phyloP scores from a whole-genome alignment of 2,797 vertebrate genomes.

The Hirundo rustica region DNA sequence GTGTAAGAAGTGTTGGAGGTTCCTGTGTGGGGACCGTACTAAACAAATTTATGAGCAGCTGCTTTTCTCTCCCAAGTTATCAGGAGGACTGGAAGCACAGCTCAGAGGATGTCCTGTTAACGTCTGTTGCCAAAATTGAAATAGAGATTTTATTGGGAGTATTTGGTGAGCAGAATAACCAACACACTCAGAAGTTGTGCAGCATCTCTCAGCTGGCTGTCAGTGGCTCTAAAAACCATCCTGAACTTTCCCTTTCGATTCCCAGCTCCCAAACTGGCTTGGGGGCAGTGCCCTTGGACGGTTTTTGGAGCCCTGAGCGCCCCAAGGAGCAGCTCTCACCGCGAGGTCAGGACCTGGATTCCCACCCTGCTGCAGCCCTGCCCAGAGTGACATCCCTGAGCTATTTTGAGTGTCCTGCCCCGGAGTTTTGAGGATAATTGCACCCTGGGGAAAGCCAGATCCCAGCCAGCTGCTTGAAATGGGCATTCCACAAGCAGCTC shows the following conservation, averaged over 20 bases:
- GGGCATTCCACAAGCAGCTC: not conserved
- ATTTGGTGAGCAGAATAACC: not conserved
- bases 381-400: not conserved
- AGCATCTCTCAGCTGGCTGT: not conserved
- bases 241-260: not conserved
- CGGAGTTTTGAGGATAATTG: constrained; percentile 28
- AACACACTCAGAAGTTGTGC: accelerated
- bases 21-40: not conserved
- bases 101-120: accelerated
- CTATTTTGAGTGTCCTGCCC: not conserved
- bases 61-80: not conserved
- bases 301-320: accelerated
- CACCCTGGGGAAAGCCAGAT: constrained; percentile 19
- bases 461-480: not conserved
- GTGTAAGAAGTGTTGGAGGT: not conserved
- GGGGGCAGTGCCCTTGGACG: not conserved
- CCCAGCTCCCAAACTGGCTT: not conserved
- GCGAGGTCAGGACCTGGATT: not conserved
- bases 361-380: not conserved
- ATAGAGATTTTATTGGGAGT: not conserved
- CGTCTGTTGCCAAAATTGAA: not conserved
- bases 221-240: not conserved
- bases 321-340: accelerated
- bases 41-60: not conserved
- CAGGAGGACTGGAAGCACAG: not conserved